These are phyloP conservation scores for Anthopleura sola DNA, from an alignment of 64 coral and sea anemone species.

Conservation along the genomic window DNA sequence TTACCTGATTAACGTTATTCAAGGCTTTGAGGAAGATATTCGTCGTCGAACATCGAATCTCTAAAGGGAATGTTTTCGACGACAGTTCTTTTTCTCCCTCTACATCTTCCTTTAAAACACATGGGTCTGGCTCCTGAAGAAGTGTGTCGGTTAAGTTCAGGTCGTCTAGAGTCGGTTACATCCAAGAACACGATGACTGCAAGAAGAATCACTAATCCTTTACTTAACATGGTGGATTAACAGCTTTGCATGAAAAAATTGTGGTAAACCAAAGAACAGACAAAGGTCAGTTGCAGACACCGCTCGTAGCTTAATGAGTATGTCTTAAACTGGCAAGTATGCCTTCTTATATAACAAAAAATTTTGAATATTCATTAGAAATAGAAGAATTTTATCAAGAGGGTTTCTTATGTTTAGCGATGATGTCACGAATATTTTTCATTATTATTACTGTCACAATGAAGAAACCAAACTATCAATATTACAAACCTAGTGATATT, in stretches of 20 bases:
- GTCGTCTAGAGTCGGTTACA: not conserved
- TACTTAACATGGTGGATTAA: not conserved
- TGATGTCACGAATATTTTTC: no score
- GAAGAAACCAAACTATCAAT: no score
- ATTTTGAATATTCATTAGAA: not conserved
- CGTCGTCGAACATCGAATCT: not conserved
- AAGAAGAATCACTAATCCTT: not conserved
- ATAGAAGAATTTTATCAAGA: not conserved
- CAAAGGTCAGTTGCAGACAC: no score
- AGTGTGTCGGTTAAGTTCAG: not conserved
- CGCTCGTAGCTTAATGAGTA: no score
- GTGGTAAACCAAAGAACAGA: no score
- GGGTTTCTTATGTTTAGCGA: not conserved
- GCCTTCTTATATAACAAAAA: not conserved
- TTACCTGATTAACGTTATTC: no score
- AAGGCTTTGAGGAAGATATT: not conserved
- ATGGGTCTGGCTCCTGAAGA: not conserved
- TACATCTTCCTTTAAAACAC: not conserved
- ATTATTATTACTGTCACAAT: no score
- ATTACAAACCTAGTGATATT: not conserved
- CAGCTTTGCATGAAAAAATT: no score
- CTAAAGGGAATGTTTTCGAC: not conserved
- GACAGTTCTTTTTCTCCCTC: not conserved
- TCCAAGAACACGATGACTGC: not conserved
- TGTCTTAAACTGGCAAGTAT: not conserved